Conservation (phyloP, 2,888 invertebrate species). For the Drosophila falleni region DNA sequence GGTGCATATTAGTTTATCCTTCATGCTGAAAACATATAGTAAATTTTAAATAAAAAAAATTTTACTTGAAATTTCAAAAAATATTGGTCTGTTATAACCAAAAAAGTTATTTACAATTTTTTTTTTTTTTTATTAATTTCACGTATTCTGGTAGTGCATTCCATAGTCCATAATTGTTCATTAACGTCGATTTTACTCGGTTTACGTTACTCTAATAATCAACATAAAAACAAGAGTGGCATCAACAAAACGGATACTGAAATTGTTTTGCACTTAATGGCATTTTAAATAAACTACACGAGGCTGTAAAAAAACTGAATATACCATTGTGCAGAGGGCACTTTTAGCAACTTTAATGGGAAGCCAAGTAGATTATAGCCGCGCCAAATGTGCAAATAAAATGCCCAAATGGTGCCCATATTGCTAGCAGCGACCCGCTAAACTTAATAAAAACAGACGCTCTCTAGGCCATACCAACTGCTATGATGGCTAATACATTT, state of each 20-base stretch:
- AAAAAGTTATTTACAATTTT: neutral
- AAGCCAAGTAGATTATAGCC: constrained; percentile 70
- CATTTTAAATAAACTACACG: constrained; percentile 77
- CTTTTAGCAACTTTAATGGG: constrained; percentile 72
- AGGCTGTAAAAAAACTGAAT: constrained; percentile 62
- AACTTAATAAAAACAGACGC: constrained; percentile 49
- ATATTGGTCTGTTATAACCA: neutral
- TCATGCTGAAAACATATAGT: neutral
- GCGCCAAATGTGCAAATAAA: constrained; percentile 70
- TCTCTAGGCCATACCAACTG: constrained; percentile 22
- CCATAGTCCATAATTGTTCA: constrained; percentile 3
- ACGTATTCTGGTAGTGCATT: constrained; percentile 40
- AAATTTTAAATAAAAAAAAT: neutral
- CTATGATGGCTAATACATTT: constrained; percentile 30
- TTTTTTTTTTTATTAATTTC: neutral
- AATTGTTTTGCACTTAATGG: constrained; percentile 76
- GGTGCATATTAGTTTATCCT: constrained; percentile 3
- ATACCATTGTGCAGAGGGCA: constrained; percentile 57
- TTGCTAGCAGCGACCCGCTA: constrained; percentile 22
- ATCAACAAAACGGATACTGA: constrained; percentile 50
- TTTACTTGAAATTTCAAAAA: neutral
- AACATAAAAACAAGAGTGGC: constrained; percentile 53
- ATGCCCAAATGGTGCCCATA: constrained; percentile 60
- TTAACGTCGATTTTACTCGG: constrained; percentile 14
- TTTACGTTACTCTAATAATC: constrained; percentile 61